phyloP scores from a whole-genome alignment of 1,140 invertebrate genomes.

The Thaumetopoea pityocampa region DNA sequence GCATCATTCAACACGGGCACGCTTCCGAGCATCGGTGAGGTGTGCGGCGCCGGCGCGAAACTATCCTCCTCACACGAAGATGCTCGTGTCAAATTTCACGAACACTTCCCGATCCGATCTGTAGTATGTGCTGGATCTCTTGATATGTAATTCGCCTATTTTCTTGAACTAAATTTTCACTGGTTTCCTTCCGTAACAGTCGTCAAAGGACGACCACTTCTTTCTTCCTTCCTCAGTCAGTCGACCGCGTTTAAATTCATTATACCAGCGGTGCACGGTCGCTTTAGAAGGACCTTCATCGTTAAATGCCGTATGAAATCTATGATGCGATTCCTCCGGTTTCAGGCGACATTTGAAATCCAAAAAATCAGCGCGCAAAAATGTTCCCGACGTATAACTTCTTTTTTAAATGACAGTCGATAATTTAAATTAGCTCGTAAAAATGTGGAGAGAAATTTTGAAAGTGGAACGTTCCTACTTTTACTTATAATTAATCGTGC shows the following conservation, averaged over 20 bases:
- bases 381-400: no score
- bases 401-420: no score
- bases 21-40: no score
- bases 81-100: neutral
- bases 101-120: neutral
- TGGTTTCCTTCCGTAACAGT: neutral
- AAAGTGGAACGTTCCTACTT: no score
- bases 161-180: neutral
- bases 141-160: neutral
- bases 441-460: no score
- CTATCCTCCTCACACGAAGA: neutral
- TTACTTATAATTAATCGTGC: no score
- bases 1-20: neutral
- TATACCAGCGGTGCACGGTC: neutral
- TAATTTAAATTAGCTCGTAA: no score
- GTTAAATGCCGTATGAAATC: neutral
- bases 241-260: no score
- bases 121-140: neutral
- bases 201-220: slow-evolving; percentile 2
- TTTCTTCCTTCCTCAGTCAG: neutral
- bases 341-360: neutral
- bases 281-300: neutral
- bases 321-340: neutral
- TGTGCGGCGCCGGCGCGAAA: neutral
- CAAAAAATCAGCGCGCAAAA: no score